phyloP scores from a whole-genome alignment of 2,113 vertebrate genomes.

The Scartelaos histophorus region DNA sequence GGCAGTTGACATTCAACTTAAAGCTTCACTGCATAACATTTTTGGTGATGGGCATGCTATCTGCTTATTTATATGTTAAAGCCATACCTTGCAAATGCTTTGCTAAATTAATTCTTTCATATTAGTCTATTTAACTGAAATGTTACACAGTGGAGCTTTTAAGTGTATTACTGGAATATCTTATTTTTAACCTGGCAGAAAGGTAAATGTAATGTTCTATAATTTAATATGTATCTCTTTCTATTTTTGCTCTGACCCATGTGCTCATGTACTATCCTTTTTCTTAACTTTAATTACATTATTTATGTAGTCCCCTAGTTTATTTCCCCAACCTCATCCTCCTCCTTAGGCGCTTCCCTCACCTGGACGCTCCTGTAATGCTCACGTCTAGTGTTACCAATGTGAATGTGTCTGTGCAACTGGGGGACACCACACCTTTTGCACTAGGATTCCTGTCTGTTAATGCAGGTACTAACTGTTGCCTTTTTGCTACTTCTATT shows the following conservation, averaged over 20 bases:
- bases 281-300: slow-evolving; percentile 25
- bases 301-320: slow-evolving; percentile 61
- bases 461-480: slow-evolving; percentile 79
- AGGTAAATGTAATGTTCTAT: neutral
- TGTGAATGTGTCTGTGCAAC: slow-evolving; percentile 89
- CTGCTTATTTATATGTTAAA: neutral
- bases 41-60: neutral
- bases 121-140: neutral
- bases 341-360: slow-evolving; percentile 82
- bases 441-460: slow-evolving; percentile 91
- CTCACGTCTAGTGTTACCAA: slow-evolving; percentile 87
- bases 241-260: slow-evolving; percentile 40
- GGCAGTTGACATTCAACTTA: neutral
- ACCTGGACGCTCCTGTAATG: slow-evolving; percentile 87
- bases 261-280: slow-evolving; percentile 35
- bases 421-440: slow-evolving; percentile 92
- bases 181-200: neutral
- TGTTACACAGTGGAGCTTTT: neutral
- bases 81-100: neutral
- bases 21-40: neutral
- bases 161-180: neutral
- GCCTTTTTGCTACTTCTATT: neutral
- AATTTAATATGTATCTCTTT: slow-evolving; percentile 18
- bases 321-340: slow-evolving; percentile 65
- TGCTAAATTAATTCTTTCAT: neutral